phyloP scores from a whole-genome alignment of 2,797 vertebrate species.

The Smutsia temminckii region DNA sequence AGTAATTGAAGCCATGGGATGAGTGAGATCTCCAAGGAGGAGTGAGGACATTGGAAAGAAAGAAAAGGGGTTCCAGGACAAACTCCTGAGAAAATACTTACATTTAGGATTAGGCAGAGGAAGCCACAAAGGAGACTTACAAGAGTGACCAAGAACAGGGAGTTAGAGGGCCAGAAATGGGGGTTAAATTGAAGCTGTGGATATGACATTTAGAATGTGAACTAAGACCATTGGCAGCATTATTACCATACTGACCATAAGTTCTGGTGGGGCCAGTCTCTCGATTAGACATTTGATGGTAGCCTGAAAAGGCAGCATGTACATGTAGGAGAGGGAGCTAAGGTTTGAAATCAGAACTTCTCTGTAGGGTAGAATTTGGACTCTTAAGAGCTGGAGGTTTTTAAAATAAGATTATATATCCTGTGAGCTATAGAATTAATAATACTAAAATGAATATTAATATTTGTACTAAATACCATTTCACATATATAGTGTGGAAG shows the following conservation, averaged over 20 bases:
- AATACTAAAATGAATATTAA: neutral
- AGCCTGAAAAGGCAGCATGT: neutral
- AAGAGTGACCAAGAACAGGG: neutral
- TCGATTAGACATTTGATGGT: neutral
- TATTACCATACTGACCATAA: neutral
- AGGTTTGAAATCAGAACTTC: neutral
- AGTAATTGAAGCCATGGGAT: neutral
- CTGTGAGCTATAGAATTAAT: neutral
- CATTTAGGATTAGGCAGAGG: neutral
- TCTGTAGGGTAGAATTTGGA: neutral
- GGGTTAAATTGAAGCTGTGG: neutral
- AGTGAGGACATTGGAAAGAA: neutral
- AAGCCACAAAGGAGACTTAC: neutral
- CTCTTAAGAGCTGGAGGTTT: neutral
- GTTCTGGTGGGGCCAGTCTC: neutral
- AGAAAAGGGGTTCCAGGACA: neutral
- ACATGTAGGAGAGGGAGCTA: neutral
- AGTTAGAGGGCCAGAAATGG: neutral
- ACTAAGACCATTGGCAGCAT: neutral
- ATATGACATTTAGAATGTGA: neutral
- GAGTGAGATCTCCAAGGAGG: neutral
- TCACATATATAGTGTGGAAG: conserved; percentile 21
- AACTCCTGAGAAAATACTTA: neutral
- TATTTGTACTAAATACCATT: conserved; percentile 42
- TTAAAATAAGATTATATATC: neutral